Evolutionary conservation across 1,140 invertebrate genomes (phyloP).

Genomic region (Drosophila malerkotliana): DNA sequence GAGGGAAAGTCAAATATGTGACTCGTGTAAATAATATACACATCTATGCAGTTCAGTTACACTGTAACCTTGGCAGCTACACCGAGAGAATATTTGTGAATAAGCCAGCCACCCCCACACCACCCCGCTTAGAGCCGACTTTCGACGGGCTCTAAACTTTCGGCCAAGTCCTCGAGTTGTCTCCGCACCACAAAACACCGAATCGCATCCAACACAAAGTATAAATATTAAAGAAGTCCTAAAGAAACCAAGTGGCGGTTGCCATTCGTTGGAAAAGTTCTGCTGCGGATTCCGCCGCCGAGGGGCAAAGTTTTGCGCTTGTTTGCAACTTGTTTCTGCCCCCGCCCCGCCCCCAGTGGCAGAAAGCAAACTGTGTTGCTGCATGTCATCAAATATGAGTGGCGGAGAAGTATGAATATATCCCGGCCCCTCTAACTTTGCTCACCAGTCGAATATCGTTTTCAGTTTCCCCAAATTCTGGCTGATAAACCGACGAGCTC

Average conservation of each 20-base stretch:
- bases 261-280: constrained; percentile 44
- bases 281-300: constrained; percentile 46
- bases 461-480: not conserved
- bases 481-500: not conserved
- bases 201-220: constrained; percentile 23
- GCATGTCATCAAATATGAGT: constrained; percentile 48
- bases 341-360: not conserved
- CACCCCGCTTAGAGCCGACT: constrained; percentile 25
- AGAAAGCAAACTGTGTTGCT: constrained; percentile 14
- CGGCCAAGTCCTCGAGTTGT: constrained; percentile 37
- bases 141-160: constrained; percentile 51
- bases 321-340: constrained; percentile 74
- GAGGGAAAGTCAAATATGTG: constrained; percentile 65
- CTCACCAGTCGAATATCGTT: not conserved
- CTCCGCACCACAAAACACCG: constrained; percentile 50
- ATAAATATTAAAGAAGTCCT: constrained; percentile 46
- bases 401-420: constrained; percentile 27
- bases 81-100: not conserved
- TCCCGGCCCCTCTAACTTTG: constrained; percentile 15
- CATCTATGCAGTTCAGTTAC: constrained; percentile 41
- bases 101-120: no score
- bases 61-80: constrained; percentile 16
- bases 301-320: constrained; percentile 62
- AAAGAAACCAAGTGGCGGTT: constrained; percentile 61
- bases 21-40: constrained; percentile 62